Evolutionary conservation across 1,140 invertebrate genomes (phyloP).

Genomic region (Brachionus manjavacas): DNA sequence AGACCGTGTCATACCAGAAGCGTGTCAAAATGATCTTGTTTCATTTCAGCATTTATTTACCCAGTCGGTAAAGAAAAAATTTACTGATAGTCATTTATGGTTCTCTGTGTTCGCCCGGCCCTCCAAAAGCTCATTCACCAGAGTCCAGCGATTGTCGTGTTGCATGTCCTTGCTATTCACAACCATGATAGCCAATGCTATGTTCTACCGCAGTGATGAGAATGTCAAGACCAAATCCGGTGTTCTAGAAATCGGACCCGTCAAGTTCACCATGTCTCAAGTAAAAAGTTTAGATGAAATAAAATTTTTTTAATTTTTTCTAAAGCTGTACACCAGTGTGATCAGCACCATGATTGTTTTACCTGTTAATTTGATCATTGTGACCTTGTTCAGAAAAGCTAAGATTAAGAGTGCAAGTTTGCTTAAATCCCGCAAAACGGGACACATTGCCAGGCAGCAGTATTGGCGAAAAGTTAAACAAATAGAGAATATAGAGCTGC

Average conservation of each 20-base stretch:
- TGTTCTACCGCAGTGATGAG: conserved; percentile 53
- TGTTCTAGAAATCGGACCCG: conserved; percentile 27
- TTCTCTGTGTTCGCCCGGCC: conserved; percentile 54
- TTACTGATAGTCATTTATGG: conserved; percentile 58
- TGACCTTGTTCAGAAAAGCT: conserved; percentile 52
- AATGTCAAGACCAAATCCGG: conserved; percentile 3
- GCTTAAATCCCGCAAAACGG: conserved; percentile 31
- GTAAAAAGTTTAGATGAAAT: not conserved
- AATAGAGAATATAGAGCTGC: conserved; percentile 32
- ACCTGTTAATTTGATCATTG: conserved; percentile 51
- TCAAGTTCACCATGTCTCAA: conserved; percentile 39
- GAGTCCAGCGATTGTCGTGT: conserved; percentile 56
- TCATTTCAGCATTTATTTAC: conserved; percentile 57
- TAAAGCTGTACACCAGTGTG: conserved; percentile 51
- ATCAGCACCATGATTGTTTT: conserved; percentile 53
- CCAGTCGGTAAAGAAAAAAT: conserved; percentile 56
- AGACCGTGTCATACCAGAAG: conserved; percentile 55
- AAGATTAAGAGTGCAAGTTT: conserved; percentile 43
- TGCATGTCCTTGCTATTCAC: conserved; percentile 55
- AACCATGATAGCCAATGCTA: conserved; percentile 58
- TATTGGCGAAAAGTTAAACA: conserved; percentile 27
- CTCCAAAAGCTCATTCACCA: conserved; percentile 54
- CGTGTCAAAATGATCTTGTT: conserved; percentile 53
- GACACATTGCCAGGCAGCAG: conserved; percentile 24
- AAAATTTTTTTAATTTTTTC: not conserved